A percentile compares a stretch with the other conserved stretches of the same genome.
Conservation (phyloP, 1,140 invertebrate species). For the Drosophila asahinai region DNA sequence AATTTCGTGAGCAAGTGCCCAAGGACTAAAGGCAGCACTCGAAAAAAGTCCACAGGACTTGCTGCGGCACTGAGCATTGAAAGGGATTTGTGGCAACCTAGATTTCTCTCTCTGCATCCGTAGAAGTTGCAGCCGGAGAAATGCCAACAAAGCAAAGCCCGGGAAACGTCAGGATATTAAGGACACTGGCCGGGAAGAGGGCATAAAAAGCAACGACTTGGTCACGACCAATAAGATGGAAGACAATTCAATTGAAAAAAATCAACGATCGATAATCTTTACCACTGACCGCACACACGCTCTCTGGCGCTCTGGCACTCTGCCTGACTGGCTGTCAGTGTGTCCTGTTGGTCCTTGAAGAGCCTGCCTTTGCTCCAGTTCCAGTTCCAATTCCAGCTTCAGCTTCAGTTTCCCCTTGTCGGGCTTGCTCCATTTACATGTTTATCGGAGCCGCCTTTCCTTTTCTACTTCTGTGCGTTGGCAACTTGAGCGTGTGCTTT, state of each 20-base stretch:
- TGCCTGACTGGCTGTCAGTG: conserved; percentile 5
- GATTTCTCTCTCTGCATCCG: conserved; percentile 2
- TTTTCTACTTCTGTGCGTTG: conserved; percentile 29
- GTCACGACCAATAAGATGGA: conserved; percentile 77
- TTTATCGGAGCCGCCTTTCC: conserved; percentile 19
- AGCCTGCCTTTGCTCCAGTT: conserved; percentile 17
- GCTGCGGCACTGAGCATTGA: background rate
- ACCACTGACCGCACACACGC: conserved; percentile 69
- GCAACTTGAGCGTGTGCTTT: conserved; percentile 62
- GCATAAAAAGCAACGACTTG: conserved; percentile 62
- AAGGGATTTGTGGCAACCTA: too few relatives aligned
- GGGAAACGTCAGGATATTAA: conserved; percentile 29
- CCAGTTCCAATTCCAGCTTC: conserved; percentile 14
- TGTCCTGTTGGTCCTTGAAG: conserved; percentile 58
- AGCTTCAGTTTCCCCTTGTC: too few relatives aligned
- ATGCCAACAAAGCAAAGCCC: conserved; percentile 76
- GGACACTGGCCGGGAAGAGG: conserved; percentile 26
- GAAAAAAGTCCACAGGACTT: background rate
- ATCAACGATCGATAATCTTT: conserved; percentile 78
- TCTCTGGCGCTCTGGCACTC: background rate
- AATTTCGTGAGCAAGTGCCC: conserved; percentile 80
- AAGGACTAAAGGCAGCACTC: conserved; percentile 27
- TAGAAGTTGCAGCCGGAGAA: conserved; percentile 30
- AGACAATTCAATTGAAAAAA: conserved; percentile 85
- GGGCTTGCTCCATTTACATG: conserved; percentile 46